Evolutionary conservation across 2,888 invertebrate species (phyloP).

Genomic region (Dicycla oo): DNA sequence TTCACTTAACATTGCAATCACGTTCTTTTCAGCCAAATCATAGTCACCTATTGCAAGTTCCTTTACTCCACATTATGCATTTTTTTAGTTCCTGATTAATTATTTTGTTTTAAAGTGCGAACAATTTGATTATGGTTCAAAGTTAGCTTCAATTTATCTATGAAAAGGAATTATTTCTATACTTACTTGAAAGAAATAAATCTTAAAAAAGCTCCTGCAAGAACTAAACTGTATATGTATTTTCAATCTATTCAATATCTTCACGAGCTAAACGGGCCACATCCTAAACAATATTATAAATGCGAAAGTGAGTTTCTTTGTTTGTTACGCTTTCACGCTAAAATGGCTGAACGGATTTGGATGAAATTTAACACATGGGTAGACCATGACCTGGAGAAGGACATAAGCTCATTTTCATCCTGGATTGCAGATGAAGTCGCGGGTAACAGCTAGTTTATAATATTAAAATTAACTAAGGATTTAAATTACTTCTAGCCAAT

Average conservation of each 20-base stretch:
- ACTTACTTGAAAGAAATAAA: too few species aligned
- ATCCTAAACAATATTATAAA: too few species aligned
- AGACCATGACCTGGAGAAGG: too few species aligned
- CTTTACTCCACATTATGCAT: neutral
- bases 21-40: neutral
- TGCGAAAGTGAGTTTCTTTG: too few species aligned
- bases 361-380: too few species aligned
- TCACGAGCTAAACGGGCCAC: neutral
- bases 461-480: neutral
- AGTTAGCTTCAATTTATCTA: neutral
- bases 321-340: too few species aligned
- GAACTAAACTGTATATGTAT: neutral
- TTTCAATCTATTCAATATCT: conserved; percentile 2
- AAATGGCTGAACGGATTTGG: too few species aligned
- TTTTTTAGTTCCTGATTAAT: neutral
- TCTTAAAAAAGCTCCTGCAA: neutral
- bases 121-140: neutral
- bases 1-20: conserved; percentile 14
- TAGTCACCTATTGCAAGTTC: neutral
- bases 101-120: conserved; percentile 4
- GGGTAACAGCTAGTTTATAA: too few species aligned
- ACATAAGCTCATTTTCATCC: too few species aligned
- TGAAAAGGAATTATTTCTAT: neutral
- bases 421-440: too few species aligned
- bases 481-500: neutral